A percentile compares a stretch with the other conserved stretches of the same genome.
These are phyloP conservation scores for Eupithecia tripunctaria DNA, from an alignment of 2,888 invertebrate species.

Conservation along the genomic window DNA sequence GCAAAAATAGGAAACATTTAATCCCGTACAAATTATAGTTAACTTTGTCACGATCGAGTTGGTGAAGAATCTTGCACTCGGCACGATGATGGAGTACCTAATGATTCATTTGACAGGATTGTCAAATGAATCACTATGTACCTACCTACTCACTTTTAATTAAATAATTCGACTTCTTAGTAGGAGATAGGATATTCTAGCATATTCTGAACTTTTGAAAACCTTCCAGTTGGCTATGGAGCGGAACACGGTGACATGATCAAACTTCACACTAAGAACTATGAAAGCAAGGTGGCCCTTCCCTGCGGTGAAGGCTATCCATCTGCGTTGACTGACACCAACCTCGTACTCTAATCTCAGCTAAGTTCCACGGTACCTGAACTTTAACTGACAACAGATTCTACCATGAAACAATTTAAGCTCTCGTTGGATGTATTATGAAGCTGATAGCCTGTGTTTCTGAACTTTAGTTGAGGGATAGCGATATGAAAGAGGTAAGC, in stretches of 20 bases:
- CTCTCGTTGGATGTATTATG: constrained; percentile 36
- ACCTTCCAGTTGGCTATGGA: constrained; percentile 72
- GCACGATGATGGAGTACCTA: constrained; percentile 15
- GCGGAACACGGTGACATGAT: constrained; percentile 54
- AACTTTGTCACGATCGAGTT: too few species aligned
- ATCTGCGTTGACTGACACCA: constrained; percentile 63
- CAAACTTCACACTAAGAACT: constrained; percentile 55
- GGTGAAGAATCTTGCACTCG: too few species aligned
- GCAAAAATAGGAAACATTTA: too few species aligned
- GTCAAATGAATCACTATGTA: not conserved
- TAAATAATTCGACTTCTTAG: constrained; percentile 9
- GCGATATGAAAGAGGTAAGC: constrained; percentile 33
- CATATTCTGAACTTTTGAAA: constrained; percentile 63
- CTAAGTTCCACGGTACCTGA: constrained; percentile 59
- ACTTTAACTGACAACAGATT: constrained; percentile 38
- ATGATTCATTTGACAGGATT: too few species aligned
- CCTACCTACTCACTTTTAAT: not conserved
- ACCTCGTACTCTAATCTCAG: constrained; percentile 58
- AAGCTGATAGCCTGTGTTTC: constrained; percentile 42
- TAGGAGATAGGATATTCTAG: constrained; percentile 26
- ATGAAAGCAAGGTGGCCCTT: constrained; percentile 59
- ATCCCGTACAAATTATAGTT: too few species aligned
- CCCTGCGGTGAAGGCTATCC: constrained; percentile 61
- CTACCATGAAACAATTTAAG: constrained; percentile 23
- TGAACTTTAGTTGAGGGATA: constrained; percentile 26